Percentiles rank a stretch among this genome's conserved stretches.
Evolutionary conservation across 2,888 invertebrate species (phyloP).

Genomic region (Listrodromus nycthemerus): DNA sequence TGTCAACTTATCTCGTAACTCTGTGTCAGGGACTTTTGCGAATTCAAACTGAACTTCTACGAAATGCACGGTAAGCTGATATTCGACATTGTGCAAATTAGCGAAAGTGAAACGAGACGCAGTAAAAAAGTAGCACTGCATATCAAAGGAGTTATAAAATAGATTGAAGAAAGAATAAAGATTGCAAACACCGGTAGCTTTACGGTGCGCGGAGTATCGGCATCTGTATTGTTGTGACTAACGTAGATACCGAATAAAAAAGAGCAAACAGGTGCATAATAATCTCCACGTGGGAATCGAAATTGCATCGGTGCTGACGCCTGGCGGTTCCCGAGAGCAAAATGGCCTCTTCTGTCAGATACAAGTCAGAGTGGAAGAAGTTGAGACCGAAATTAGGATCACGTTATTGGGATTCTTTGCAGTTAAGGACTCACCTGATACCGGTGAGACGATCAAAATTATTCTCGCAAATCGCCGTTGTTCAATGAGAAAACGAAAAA

Average conservation of each 20-base stretch:
- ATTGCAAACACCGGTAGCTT: background rate
- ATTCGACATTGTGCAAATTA: background rate
- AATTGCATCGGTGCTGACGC: slow-evolving; percentile 60
- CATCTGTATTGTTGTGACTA: slow-evolving; percentile 1
- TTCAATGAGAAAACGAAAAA: background rate
- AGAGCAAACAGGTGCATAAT: slow-evolving; percentile 31
- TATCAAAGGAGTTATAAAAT: background rate
- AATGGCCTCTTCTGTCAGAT: slow-evolving; percentile 78
- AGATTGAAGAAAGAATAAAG: background rate
- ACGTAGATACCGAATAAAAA: background rate
- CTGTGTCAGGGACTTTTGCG: slow-evolving; percentile 52
- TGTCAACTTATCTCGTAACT: slow-evolving; percentile 32
- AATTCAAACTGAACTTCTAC: slow-evolving; percentile 17
- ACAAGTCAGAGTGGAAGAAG: slow-evolving; percentile 73
- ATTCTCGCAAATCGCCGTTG: background rate
- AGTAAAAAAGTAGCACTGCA: background rate
- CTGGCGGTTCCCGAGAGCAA: slow-evolving; percentile 66
- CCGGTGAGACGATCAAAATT: slow-evolving; percentile 32
- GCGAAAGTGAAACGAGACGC: background rate
- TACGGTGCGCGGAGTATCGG: background rate
- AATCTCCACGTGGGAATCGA: slow-evolving; percentile 51
- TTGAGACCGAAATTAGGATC: slow-evolving; percentile 40
- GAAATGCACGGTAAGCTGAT: background rate
- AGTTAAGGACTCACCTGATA: slow-evolving; percentile 6
- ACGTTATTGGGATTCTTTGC: slow-evolving; percentile 43